These are phyloP conservation scores for Monopis laevigella DNA, from an alignment of 2,888 invertebrate genomes.

Conservation along the genomic window DNA sequence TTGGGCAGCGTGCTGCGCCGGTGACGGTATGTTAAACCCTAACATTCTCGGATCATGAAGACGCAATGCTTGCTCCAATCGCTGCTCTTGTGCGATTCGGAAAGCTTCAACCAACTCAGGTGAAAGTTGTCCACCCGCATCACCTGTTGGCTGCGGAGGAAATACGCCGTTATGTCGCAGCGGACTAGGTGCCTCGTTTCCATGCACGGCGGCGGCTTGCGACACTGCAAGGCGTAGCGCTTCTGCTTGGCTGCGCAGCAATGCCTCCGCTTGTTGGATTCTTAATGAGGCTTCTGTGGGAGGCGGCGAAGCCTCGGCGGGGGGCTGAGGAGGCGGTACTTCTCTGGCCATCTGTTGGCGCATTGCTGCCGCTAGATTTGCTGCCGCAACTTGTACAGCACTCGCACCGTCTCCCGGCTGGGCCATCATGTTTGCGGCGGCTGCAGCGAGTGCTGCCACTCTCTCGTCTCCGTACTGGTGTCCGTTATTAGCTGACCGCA, in stretches of 20 bases:
- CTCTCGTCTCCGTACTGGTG: constrained; percentile 74
- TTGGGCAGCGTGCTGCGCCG: constrained; percentile 49
- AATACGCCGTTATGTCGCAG: constrained; percentile 59
- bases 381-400: constrained; percentile 78
- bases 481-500: constrained; percentile 72
- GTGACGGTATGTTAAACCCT: constrained; percentile 73
- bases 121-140: constrained; percentile 67
- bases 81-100: constrained; percentile 78
- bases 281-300: constrained; percentile 79
- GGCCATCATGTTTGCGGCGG: constrained; percentile 69
- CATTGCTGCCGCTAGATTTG: constrained; percentile 81
- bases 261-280: constrained; percentile 82
- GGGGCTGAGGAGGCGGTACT: constrained; percentile 72
- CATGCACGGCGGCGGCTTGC: constrained; percentile 71
- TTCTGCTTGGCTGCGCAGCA: constrained; percentile 86
- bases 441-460: constrained; percentile 77
- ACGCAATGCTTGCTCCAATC: constrained; percentile 83
- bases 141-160: constrained; percentile 44
- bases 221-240: constrained; percentile 84
- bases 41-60: constrained; percentile 84
- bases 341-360: constrained; percentile 66
- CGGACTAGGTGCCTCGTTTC: constrained; percentile 46
- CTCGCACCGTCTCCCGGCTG: constrained; percentile 70
- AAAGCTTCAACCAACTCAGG: constrained; percentile 78
- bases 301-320: constrained; percentile 80